Evolutionary conservation across 1,140 invertebrate genomes (phyloP).

Genomic region (Paraescarpia echinospica): DNA sequence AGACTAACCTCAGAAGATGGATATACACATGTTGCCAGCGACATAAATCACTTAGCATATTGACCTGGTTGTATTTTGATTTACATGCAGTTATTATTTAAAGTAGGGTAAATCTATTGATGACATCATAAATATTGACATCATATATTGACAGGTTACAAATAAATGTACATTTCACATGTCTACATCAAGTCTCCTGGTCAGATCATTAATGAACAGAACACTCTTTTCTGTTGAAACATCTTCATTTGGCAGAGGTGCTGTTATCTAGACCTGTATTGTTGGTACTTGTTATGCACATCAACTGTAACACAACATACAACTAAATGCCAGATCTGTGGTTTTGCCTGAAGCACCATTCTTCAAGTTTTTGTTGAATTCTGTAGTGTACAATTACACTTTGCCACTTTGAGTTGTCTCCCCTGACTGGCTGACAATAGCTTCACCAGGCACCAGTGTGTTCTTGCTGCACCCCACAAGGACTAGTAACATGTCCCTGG

Average conservation of each 20-base stretch:
- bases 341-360: not conserved
- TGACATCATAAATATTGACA: not conserved
- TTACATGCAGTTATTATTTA: constrained; percentile 2
- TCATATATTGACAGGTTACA: not conserved
- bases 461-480: not conserved
- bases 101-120: not conserved
- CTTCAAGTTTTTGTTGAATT: too few species aligned
- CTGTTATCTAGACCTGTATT: not conserved
- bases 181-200: not conserved
- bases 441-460: not conserved
- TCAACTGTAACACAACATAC: not conserved
- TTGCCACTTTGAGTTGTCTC: too few species aligned
- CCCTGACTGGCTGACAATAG: not conserved
- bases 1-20: not conserved
- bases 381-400: too few species aligned
- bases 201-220: not conserved
- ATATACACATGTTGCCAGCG: not conserved
- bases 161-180: not conserved
- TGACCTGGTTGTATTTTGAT: not conserved
- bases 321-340: not conserved
- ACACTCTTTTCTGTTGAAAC: not conserved
- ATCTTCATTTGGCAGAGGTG: not conserved
- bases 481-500: not conserved
- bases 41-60: constrained; percentile 1
- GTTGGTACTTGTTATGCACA: not conserved